Conservation (phyloP, 2,113 vertebrate species). For the Emydocephalus ijimae region DNA sequence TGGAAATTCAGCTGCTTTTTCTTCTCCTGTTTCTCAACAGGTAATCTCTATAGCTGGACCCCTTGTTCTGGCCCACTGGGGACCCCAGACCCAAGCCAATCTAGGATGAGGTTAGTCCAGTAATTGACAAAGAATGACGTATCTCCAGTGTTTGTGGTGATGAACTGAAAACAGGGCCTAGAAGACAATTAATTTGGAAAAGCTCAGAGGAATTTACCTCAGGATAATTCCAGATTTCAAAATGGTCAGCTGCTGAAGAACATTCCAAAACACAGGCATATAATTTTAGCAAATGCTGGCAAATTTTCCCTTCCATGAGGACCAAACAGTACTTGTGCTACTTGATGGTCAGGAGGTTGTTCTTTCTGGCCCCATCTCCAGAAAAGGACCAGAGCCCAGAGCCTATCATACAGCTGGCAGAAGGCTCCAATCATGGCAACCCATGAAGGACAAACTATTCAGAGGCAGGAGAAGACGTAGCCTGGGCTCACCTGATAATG, state of each 20-base stretch:
- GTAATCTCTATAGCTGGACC: not conserved
- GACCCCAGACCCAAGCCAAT: not conserved
- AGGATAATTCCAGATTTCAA: not conserved
- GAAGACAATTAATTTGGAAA: not conserved
- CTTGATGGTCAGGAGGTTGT: not conserved
- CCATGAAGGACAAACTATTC: not conserved
- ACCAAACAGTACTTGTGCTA: not conserved
- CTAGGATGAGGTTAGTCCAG: not conserved
- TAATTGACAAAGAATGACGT: not conserved
- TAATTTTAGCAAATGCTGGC: not conserved
- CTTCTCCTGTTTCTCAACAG: not conserved
- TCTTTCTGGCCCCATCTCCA: not conserved
- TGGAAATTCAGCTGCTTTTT: not conserved
- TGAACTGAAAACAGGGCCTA: not conserved
- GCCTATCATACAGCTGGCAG: not conserved
- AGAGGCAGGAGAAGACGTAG: not conserved
- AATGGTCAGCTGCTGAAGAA: slow-evolving; percentile 11
- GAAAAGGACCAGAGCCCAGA: not conserved
- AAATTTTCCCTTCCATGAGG: not conserved
- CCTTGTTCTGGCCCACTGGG: not conserved
- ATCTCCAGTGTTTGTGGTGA: not conserved
- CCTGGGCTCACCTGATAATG: slow-evolving; percentile 84
- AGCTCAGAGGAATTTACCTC: not conserved
- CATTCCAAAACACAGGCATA: not conserved
- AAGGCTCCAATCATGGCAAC: not conserved